Conservation (phyloP, 2,797 vertebrate genomes). For the Rhinichthys osculus region DNA sequence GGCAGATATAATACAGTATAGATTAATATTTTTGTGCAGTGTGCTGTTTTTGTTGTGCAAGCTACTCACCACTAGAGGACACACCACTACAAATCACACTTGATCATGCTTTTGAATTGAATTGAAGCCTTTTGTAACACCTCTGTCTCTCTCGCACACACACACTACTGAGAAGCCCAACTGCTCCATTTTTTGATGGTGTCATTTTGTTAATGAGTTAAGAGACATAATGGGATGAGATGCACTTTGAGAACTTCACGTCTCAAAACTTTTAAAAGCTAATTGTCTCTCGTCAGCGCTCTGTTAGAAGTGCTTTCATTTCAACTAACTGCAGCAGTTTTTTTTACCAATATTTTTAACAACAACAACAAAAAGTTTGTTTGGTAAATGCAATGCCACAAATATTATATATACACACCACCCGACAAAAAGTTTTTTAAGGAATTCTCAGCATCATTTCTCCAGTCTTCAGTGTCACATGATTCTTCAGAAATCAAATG, state of each 20-base stretch:
- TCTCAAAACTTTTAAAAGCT: constrained; percentile 5
- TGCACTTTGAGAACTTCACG: constrained; percentile 15
- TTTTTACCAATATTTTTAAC: not conserved
- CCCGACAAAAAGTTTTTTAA: not conserved
- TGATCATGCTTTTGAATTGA: not conserved
- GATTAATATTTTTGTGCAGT: not conserved
- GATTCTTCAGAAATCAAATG: not conserved
- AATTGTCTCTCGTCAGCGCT: not conserved
- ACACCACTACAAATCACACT: not conserved
- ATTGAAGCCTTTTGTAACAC: constrained; percentile 22
- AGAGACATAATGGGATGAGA: constrained; percentile 8
- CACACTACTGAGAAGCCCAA: constrained; percentile 45
- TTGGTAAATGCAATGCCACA: not conserved
- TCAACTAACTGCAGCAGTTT: not conserved
- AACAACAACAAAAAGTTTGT: not conserved
- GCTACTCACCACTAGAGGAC: constrained; percentile 42
- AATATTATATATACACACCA: not conserved
- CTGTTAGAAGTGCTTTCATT: not conserved
- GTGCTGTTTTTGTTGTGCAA: not conserved
- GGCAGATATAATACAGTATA: not conserved
- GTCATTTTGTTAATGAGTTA: constrained; percentile 28
- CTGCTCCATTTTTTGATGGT: constrained; percentile 3
- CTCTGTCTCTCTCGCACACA: not conserved
- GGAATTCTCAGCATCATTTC: not conserved
- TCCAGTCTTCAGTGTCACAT: not conserved